These are phyloP conservation scores for Paradoxurus hermaphroditus DNA, from an alignment of 2,113 vertebrate genomes.

Conservation along the genomic window DNA sequence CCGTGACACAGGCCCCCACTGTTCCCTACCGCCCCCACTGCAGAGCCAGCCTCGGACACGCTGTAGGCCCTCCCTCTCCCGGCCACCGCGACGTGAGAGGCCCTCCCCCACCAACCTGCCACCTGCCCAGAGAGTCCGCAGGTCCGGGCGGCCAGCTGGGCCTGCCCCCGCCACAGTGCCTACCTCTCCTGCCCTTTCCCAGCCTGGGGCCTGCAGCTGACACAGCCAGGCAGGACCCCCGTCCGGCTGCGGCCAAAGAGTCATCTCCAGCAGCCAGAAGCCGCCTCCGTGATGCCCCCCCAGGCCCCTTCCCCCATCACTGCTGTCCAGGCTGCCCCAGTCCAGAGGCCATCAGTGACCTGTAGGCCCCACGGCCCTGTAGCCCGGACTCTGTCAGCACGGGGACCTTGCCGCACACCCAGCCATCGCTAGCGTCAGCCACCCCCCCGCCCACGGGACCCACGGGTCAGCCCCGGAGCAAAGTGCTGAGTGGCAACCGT, in stretches of 20 bases:
- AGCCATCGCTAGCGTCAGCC: neutral
- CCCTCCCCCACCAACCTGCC: neutral
- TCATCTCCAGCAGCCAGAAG: accelerated
- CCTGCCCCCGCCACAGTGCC: neutral
- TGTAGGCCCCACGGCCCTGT: neutral
- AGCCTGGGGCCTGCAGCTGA: no score
- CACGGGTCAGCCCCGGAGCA: neutral
- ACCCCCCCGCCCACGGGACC: neutral
- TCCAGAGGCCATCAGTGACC: neutral
- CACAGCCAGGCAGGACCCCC: neutral
- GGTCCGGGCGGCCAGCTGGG: neutral
- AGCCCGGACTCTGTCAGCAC: neutral
- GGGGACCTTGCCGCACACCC: neutral
- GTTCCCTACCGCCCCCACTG: neutral
- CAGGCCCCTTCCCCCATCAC: accelerated
- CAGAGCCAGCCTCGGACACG: neutral
- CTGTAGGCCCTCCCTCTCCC: neutral
- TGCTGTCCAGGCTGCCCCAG: neutral
- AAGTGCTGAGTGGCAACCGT: neutral
- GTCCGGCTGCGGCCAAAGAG: neutral
- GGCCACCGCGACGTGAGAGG: neutral
- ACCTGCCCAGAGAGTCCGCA: neutral
- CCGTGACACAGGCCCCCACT: no score
- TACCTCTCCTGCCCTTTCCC: neutral
- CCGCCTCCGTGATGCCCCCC: neutral